Evolutionary conservation across 2,888 invertebrate genomes (phyloP).

Genomic region (Eucera pruinosa): DNA sequence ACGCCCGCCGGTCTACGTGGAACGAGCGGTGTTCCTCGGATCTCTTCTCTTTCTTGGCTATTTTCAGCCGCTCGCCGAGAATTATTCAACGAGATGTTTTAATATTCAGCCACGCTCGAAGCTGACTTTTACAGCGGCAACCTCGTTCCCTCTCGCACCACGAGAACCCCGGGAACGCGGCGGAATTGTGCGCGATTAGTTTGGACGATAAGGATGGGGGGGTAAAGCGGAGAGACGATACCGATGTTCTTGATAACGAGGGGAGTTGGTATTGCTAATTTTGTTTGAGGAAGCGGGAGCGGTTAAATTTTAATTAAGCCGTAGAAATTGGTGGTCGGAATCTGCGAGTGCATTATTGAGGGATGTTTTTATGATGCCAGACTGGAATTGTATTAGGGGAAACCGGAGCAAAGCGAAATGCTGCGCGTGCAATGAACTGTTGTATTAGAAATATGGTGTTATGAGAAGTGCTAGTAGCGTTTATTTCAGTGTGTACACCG

Average conservation of each 20-base stretch:
- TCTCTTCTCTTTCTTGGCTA: slow-evolving; percentile 60
- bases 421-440: too few relatives aligned
- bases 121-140: slow-evolving; percentile 43
- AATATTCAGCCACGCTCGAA: slow-evolving; percentile 56
- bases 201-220: slow-evolving; percentile 1
- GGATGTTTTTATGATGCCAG: background rate
- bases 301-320: slow-evolving; percentile 27
- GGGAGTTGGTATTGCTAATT: slow-evolving; percentile 16
- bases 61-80: slow-evolving; percentile 62
- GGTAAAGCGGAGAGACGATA: background rate
- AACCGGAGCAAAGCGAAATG: too few relatives aligned
- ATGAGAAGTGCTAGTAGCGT: too few relatives aligned
- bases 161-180: background rate
- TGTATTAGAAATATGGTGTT: too few relatives aligned
- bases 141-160: background rate
- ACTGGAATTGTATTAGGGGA: background rate
- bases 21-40: slow-evolving; percentile 64
- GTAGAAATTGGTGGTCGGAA: background rate
- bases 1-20: slow-evolving; percentile 50
- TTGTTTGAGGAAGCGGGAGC: background rate
- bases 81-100: slow-evolving; percentile 66
- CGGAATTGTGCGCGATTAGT: slow-evolving; percentile 38
- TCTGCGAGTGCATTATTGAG: background rate
- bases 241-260: slow-evolving; percentile 13
- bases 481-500: too few relatives aligned